phyloP scores from a whole-genome alignment of 2,888 invertebrate species.

The Carpatolechia fugitivella region DNA sequence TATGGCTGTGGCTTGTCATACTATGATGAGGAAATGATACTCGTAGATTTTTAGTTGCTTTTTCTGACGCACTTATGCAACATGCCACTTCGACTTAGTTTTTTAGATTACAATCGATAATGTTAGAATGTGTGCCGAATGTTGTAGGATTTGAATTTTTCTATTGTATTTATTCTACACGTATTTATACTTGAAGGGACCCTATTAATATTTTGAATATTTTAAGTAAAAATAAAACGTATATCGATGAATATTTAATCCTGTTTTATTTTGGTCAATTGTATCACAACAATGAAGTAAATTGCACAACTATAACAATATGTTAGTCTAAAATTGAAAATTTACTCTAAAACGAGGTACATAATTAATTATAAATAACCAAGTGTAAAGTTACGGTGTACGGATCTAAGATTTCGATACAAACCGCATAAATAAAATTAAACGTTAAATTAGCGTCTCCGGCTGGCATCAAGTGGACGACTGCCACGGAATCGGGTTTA shows the following conservation, averaged over 20 bases:
- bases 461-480: constrained; percentile 45
- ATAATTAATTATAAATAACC: constrained; percentile 21
- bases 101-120: constrained; percentile 9
- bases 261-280: constrained; percentile 41
- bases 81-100: constrained; percentile 25
- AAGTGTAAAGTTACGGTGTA: constrained; percentile 5
- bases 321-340: constrained; percentile 49
- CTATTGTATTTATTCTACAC: constrained; percentile 31
- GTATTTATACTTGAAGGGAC: constrained; percentile 52
- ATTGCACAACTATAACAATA: constrained; percentile 36
- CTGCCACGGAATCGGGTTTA: constrained; percentile 84
- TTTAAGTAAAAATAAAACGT: constrained; percentile 31
- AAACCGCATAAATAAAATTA: constrained; percentile 11
- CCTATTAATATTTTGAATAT: constrained; percentile 42
- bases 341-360: constrained; percentile 52
- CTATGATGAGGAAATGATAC: constrained; percentile 17
- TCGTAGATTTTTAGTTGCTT: constrained; percentile 37
- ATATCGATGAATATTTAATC: constrained; percentile 20
- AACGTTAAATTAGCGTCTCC: background rate
- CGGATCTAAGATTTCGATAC: constrained; percentile 10
- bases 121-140: constrained; percentile 41
- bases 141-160: constrained; percentile 30
- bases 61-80: constrained; percentile 44
- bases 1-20: constrained; percentile 36
- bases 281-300: constrained; percentile 32